phyloP scores from a whole-genome alignment of 2,113 vertebrate species.

The Peromyscus californicus region DNA sequence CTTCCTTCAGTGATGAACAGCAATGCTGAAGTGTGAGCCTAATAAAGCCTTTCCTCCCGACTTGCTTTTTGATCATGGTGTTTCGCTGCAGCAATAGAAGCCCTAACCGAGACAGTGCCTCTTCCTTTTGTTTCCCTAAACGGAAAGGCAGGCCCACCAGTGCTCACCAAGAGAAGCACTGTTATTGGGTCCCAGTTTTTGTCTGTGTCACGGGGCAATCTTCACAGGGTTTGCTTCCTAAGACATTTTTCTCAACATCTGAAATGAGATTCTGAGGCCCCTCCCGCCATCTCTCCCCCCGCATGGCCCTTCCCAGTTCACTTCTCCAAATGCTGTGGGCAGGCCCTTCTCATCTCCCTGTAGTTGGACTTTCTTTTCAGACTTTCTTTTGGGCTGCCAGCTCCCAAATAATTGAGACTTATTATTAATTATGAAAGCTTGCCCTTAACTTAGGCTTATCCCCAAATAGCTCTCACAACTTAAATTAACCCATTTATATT shows the following conservation, averaged over 20 bases:
- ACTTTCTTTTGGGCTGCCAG: no score
- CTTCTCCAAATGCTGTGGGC: neutral
- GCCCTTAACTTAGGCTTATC: no score
- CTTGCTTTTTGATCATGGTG: no score
- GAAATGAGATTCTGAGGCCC: conserved; percentile 68
- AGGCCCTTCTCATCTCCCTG: conserved; percentile 30
- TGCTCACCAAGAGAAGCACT: neutral
- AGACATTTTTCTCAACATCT: conserved; percentile 80
- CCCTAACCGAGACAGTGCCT: neutral
- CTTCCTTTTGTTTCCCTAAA: neutral
- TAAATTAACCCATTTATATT: no score
- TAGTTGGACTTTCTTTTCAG: no score
- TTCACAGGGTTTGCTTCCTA: conserved; percentile 28
- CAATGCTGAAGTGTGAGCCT: no score
- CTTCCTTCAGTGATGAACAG: no score
- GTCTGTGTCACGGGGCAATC: neutral
- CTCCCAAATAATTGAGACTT: no score
- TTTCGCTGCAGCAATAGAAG: no score
- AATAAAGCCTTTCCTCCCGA: no score
- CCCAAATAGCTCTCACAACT: no score
- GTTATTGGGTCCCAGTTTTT: conserved; percentile 59
- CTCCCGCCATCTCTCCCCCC: conserved; percentile 80
- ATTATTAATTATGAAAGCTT: no score
- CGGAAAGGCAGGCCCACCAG: neutral
- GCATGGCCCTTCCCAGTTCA: neutral